Conservation (phyloP, 2,888 invertebrate genomes). For the Cancer borealis region DNA sequence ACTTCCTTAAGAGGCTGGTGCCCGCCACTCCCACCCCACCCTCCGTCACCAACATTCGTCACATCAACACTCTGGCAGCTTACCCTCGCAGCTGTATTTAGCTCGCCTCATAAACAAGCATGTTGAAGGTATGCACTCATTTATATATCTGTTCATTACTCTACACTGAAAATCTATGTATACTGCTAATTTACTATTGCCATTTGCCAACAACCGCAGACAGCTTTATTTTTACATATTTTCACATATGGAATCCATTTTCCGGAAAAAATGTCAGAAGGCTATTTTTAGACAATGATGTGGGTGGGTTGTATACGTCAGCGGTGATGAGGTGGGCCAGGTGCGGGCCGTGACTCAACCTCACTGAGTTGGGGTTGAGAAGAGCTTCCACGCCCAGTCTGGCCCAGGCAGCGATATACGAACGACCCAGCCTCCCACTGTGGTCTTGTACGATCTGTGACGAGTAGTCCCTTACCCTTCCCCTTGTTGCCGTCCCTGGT, state of each 20-base stretch:
- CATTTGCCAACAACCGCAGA: conserved; percentile 47
- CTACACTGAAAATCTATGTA: conserved; percentile 38
- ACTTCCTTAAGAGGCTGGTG: conserved; percentile 54
- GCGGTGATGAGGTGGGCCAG: conserved; percentile 74
- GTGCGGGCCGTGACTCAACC: conserved; percentile 72
- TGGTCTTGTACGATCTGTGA: conserved; percentile 75
- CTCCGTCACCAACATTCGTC: conserved; percentile 56
- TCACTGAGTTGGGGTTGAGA: conserved; percentile 66
- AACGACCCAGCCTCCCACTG: conserved; percentile 73
- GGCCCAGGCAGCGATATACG: conserved; percentile 74
- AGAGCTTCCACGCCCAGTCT: conserved; percentile 65
- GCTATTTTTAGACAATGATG: conserved; percentile 71
- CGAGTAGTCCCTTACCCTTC: conserved; percentile 69
- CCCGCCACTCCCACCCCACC: conserved; percentile 45
- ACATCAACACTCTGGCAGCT: conserved; percentile 54
- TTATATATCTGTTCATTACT: conserved; percentile 36
- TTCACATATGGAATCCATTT: conserved; percentile 62
- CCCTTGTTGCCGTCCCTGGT: conserved; percentile 67
- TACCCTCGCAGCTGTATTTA: conserved; percentile 54
- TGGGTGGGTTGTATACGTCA: conserved; percentile 76
- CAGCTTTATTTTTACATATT: neutral
- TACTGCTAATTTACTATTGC: conserved; percentile 53
- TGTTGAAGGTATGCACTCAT: conserved; percentile 56
- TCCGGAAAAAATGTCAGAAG: conserved; percentile 59
- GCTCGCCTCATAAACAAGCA: conserved; percentile 56